phyloP scores from a whole-genome alignment of 2,113 vertebrate species.

The Indicator indicator region DNA sequence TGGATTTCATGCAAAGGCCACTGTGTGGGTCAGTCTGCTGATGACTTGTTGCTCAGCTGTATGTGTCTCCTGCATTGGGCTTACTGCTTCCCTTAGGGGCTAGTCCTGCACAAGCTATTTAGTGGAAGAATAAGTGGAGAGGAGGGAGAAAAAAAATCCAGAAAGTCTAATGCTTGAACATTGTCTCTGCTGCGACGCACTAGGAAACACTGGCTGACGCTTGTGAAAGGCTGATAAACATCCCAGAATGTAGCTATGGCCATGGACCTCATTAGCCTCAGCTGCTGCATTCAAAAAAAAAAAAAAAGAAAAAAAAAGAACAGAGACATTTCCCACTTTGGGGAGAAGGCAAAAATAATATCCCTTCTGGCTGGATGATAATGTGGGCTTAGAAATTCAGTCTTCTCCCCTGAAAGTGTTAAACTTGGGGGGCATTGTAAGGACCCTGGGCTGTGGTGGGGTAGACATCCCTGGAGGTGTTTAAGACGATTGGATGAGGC shows the following conservation, averaged over 20 bases:
- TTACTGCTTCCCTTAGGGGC: not conserved
- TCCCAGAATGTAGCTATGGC: not conserved
- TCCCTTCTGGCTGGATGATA: not conserved
- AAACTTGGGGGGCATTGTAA: accelerated
- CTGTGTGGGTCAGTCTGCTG: accelerated
- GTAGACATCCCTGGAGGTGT: too few species aligned
- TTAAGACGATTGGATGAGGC: too few species aligned
- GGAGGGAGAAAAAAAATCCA: not conserved
- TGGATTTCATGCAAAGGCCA: not conserved
- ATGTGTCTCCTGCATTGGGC: accelerated
- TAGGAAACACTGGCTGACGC: not conserved
- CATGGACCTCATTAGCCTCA: accelerated
- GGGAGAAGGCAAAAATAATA: not conserved
- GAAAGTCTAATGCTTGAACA: not conserved
- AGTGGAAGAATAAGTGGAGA: not conserved
- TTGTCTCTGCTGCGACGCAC: not conserved
- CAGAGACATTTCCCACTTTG: not conserved
- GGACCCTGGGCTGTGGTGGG: not conserved
- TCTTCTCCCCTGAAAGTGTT: not conserved
- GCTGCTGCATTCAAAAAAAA: not conserved
- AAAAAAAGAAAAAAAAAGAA: not conserved
- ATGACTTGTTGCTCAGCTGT: not conserved
- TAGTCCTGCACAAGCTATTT: not conserved
- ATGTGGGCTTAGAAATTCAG: not conserved
- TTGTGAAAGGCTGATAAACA: not conserved